Conservation (phyloP, 92 coral and sea anemone species). For the Diadumene lineata region DNA sequence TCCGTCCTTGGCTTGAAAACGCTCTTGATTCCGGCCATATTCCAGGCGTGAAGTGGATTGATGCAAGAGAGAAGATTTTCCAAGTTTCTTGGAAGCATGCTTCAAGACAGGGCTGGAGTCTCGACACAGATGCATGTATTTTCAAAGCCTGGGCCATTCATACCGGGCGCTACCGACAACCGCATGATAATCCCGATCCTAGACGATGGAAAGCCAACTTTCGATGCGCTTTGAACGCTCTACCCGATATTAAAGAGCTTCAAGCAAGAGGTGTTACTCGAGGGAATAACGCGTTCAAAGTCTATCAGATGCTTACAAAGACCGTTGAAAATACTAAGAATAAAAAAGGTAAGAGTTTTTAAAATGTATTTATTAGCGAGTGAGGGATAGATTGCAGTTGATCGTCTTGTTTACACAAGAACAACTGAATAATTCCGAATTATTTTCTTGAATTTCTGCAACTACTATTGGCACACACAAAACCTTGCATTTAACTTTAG, state of each 20-base stretch:
- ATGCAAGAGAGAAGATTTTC: constrained; percentile 66
- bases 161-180: constrained; percentile 83
- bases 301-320: constrained; percentile 75
- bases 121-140: constrained; percentile 78
- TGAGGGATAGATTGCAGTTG: no score
- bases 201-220: constrained; percentile 98
- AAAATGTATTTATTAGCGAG: background rate
- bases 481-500: no score
- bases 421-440: no score
- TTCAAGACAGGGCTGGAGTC: constrained; percentile 93
- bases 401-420: no score
- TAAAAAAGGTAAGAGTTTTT: background rate
- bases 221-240: constrained; percentile 96
- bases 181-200: constrained; percentile 82
- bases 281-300: constrained; percentile 91
- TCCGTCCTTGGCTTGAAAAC: constrained; percentile 91
- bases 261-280: constrained; percentile 83
- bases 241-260: constrained; percentile 88
- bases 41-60: constrained; percentile 90
- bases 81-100: constrained; percentile 99
- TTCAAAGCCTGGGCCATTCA: constrained; percentile 92
- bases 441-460: no score
- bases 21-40: constrained; percentile 58
- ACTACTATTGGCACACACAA: no score
- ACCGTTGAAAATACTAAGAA: constrained; percentile 1